Evolutionary conservation across 2,113 vertebrate genomes (phyloP), one percentile per base, ranked within the genome.

Genomic region (Lophius piscatorius): DNA sequence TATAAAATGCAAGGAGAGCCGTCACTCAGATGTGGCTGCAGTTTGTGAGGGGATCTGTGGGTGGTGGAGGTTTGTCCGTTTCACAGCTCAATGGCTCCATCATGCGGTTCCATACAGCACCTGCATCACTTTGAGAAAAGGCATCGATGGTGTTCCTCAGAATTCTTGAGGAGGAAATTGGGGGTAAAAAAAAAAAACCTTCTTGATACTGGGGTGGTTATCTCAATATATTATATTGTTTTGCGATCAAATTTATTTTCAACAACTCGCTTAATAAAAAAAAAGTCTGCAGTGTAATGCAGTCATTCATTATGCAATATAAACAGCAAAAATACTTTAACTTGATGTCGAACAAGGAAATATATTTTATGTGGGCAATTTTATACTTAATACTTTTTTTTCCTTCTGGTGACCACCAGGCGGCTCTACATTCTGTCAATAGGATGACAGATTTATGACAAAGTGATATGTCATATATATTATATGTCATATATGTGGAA

Each of bases 41-140:
- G 44, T 63, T 36, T 49, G 9, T 42, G 26, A 36, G 55, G 26
- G 11, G 31, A 52, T 63, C 57, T 42, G 63, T 20, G 9, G 23
- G 45, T 46, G 34, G 42, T 9, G 4, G 12, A 20, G 10, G 14
- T 8, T 11, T 22, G 13, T 52, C 14, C 17, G 13, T 65, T 80
- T 64, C n/a, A 71, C 62, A 88, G 83, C 85, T 65, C 83, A 59
- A 74, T 86, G 68, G 85, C 80, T 3, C 84, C 83, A 87, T 75
- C 81, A 58, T 41, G 86, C 59, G 88, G 83, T 29, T 2, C 1
- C 21, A 22, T 2, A 1, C 8, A 1, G 63, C 8, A 68, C 23
- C 72, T 86, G 70, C 78, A 73, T 23, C 40, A 1, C 1, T n/a
- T 58, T 5, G 2, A 41, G 3, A 17, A 8, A 21, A 1, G 1